Base-by-base conservation (phyloP, 2,888 invertebrate species). In the Epinotia bilunana region DNA sequence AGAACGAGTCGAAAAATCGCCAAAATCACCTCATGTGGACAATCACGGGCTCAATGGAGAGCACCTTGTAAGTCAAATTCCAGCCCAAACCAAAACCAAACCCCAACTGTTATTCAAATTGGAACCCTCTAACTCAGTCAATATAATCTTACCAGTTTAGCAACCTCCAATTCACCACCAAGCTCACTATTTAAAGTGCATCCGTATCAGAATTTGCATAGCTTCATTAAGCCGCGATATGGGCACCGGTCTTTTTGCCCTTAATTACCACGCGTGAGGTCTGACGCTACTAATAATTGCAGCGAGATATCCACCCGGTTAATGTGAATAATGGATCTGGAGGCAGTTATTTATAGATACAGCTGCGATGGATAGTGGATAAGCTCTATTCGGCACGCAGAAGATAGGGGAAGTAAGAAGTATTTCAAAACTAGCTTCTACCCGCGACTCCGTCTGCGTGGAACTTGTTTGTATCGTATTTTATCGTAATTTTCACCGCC, bases 231-330 rank as follows among this genome's bases (percentile, higher is more conserved):
- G 78, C 80, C 55, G 53, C 82, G 84, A 84, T 88, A 86, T 80
- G 81, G 55, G 68, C 78, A 72, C 72, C 39, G 39, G 76, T 79
- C 68, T 72, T 76, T 76, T 76, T 76, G 72, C 79, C 80, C 79
- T 78, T 77, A 71, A 78, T 89, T 88, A 89, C 82, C 83, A 79
- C 83, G 90, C 87, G 90, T 90, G 90, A 89, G 90, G 90, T 90
- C 90, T 86, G 78, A 87, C 90, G 89, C 90, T 86, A 89, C 87
- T 84, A 86, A 86, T 90, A 88, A 90, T 88, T 82, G 80, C 80
- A 77, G 73, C 72, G 73, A 39, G 81, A 79, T 82, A 80, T 80
- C 64, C 79, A 77, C 76, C 79, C 78, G 77, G 80, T 68, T 70
- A 73, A 76, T 71, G 76, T 74, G 78, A 78, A 76, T 79, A 80